These are phyloP conservation scores for Palythoa grandiflora DNA, from an alignment of 92 coral and sea anemone species.

Conservation along the genomic window DNA sequence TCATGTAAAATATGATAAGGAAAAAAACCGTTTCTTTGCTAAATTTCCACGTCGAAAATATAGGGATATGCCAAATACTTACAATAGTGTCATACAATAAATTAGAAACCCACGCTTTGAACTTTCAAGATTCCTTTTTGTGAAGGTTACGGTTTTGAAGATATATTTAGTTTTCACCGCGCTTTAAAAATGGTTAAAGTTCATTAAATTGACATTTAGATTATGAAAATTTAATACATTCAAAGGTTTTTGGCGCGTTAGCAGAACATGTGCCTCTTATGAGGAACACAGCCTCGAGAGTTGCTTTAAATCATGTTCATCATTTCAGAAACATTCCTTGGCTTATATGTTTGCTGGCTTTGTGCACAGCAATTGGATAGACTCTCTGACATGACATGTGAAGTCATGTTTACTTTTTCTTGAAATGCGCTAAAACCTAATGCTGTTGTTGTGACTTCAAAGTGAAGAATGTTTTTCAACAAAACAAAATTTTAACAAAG, in stretches of 20 bases:
- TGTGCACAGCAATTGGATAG: too few relatives aligned
- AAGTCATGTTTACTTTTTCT: slow-evolving; percentile 10
- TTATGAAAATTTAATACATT: background rate
- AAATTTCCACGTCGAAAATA: background rate
- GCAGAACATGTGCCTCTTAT: background rate
- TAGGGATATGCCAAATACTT: background rate
- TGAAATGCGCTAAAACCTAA: background rate
- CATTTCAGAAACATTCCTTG: background rate
- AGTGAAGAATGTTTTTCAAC: slow-evolving; percentile 31
- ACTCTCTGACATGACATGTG: background rate
- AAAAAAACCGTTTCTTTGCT: background rate
- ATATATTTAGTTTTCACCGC: background rate
- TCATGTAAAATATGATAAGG: background rate
- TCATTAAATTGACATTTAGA: background rate
- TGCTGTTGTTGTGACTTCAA: slow-evolving; percentile 6
- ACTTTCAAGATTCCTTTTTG: background rate
- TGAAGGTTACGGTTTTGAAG: slow-evolving; percentile 9
- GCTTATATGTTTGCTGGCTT: background rate
- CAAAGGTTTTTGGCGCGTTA: background rate
- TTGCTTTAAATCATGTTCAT: background rate
- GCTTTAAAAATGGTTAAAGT: background rate
- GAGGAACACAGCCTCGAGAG: background rate
- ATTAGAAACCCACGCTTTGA: background rate
- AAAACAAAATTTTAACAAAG: background rate
- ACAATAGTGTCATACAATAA: background rate